Base-by-base conservation (phyloP, 2,113 vertebrate genomes). In the Xiphias gladius region DNA sequence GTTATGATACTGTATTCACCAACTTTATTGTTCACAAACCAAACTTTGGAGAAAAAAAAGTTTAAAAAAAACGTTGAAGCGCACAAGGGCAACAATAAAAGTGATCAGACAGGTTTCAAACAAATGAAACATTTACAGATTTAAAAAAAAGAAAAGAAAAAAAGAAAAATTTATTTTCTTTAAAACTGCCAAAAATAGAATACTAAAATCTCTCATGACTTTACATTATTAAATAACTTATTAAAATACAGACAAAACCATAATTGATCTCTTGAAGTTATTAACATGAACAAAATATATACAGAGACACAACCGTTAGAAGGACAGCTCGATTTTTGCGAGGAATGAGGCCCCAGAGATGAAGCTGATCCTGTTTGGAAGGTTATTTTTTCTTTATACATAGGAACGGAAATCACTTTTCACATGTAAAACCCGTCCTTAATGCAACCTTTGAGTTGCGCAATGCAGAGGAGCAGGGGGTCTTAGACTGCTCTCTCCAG, bases 341-440 rank as follows among this genome's bases (percentile, higher is more conserved):
- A 80, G 75, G 79, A 79, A 76, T 67, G 78, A 83, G 75, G 83
- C 86, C 88, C 80, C 0, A 37, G 73, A 89, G 83, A 88, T 89
- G 85, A 90, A 75, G 86, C 88, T 87, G 86, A 90, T 93, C 87
- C 90, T 89, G 78, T 93, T 92, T 86, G 85, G 68, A 90, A 46
- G 89, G 82, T 86, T 91, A 84, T 92, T 91, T 94, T 84, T 84
- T 91, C 83, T 93, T 93, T 90, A 88, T 93, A 94, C 84, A 94
- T 76, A 87, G 88, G 77, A 90, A 73, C 77, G 84, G 82, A 95
- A 96, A 96, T 95, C 94, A 92, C 93, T 93, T 95, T 96, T 96
- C 94, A 95, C 91, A 92, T 94, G 92, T 95, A 94, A 95, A 94
- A 94, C 86, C 94, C 89, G 0, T 95, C 92, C 90, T 94, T 94